Conservation (phyloP, 1,140 invertebrate species). For the Lasioglossum baleicum region DNA sequence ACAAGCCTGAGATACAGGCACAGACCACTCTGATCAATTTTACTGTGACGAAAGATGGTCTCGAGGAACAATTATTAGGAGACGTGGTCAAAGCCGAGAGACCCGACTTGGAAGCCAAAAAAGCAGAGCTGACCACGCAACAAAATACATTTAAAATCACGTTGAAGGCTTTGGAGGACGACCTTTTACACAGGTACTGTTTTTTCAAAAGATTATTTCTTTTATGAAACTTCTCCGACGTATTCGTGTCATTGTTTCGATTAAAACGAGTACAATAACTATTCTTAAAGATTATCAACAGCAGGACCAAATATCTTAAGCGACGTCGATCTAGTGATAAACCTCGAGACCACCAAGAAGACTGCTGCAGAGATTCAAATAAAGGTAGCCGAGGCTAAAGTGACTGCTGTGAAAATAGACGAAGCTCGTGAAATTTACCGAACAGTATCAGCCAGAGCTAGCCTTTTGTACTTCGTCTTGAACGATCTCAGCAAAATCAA, state of each 20-base stretch:
- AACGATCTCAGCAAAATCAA: constrained; percentile 97
- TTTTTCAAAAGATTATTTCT: too few species aligned
- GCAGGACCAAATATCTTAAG: constrained; percentile 95
- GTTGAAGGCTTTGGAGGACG: constrained; percentile 94
- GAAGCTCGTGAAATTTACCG: constrained; percentile 94
- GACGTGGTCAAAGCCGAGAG: constrained; percentile 96
- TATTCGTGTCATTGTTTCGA: too few species aligned
- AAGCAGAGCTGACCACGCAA: constrained; percentile 90
- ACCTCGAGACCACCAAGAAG: constrained; percentile 95
- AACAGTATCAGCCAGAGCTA: constrained; percentile 90
- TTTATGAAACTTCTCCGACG: too few species aligned
- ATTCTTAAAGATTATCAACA: constrained; percentile 85
- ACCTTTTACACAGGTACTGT: constrained; percentile 84
- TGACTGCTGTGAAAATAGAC: constrained; percentile 93
- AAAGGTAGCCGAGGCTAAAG: constrained; percentile 91
- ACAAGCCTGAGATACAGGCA: constrained; percentile 97
- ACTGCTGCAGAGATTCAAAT: constrained; percentile 94
- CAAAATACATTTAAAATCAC: constrained; percentile 98
- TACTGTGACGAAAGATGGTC: constrained; percentile 94
- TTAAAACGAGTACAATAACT: background rate
- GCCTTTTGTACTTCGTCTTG: constrained; percentile 95
- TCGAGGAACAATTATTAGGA: constrained; percentile 96
- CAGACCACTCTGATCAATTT: constrained; percentile 97
- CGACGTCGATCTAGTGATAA: constrained; percentile 93
- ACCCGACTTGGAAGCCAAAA: constrained; percentile 91